These are phyloP conservation scores for Macropis europaea DNA, from an alignment of 2,888 invertebrate species.

Conservation along the genomic window DNA sequence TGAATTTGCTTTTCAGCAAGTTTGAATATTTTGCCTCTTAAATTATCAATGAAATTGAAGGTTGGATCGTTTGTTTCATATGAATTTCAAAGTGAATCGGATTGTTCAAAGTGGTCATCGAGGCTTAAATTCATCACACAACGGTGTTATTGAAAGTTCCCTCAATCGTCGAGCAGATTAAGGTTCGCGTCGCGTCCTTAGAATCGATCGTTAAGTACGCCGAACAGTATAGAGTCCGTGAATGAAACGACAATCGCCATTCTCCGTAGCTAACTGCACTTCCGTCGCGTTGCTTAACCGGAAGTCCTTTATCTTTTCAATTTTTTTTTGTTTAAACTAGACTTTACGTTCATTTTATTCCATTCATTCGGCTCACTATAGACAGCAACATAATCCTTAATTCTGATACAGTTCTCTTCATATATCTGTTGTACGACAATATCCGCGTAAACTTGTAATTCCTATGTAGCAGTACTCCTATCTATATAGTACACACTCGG, in stretches of 20 bases:
- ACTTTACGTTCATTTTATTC: neutral
- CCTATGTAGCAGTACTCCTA: neutral
- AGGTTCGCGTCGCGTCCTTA: conserved; percentile 23
- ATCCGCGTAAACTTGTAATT: neutral
- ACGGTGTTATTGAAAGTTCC: neutral
- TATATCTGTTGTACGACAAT: neutral
- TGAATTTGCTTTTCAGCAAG: neutral
- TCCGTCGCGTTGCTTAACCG: conserved; percentile 38
- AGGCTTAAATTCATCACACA: conserved; percentile 19
- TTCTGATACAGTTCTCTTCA: neutral
- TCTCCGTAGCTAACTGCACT: conserved; percentile 33
- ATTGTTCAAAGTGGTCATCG: neutral
- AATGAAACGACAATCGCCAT: conserved; percentile 63
- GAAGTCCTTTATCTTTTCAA: neutral
- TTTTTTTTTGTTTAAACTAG: neutral
- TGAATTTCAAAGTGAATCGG: conserved; percentile 2
- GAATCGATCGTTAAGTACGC: conserved; percentile 52
- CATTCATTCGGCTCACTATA: neutral
- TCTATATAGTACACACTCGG: neutral
- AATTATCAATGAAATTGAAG: conserved; percentile 9
- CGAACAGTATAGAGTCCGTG: conserved; percentile 62
- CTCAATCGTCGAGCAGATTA: neutral
- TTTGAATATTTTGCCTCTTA: neutral
- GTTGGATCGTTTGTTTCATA: conserved; percentile 7
- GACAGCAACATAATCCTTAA: neutral